Evolutionary conservation across 2,888 invertebrate species (phyloP).

Genomic region (Sphaerophoria rueppellii): DNA sequence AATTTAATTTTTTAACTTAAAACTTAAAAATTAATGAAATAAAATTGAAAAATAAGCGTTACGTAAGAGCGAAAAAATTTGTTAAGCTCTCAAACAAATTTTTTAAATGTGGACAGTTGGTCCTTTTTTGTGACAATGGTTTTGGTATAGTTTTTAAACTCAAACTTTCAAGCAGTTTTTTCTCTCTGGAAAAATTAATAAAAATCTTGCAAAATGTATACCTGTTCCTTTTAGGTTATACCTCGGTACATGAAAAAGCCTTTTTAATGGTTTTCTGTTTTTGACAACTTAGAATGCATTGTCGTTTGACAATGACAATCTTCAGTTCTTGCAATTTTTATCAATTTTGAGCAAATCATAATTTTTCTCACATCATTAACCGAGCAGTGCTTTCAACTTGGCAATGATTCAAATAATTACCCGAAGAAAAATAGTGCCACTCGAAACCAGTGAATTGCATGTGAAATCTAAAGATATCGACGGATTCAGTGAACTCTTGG

Average conservation of each 20-base stretch:
- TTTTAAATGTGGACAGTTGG: background rate
- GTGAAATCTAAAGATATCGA: conserved; percentile 67
- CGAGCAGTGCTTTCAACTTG: conserved; percentile 39
- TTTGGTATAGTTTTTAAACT: no score
- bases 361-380: background rate
- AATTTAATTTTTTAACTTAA: background rate
- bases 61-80: conserved; percentile 46
- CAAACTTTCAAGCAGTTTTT: no score
- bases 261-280: no score
- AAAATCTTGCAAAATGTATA: no score
- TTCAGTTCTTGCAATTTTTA: no score
- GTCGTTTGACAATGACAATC: no score
- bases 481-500: conserved; percentile 70
- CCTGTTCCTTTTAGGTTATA: no score
- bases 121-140: background rate
- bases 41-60: conserved; percentile 23
- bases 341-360: background rate
- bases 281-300: no score
- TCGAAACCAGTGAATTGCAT: conserved; percentile 47
- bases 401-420: conserved; percentile 53
- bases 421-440: conserved; percentile 26
- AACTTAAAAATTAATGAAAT: background rate
- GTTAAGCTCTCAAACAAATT: background rate
- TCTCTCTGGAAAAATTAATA: no score
- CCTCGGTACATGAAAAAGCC: no score